phyloP scores from a whole-genome alignment of 2,888 invertebrate genomes.

The Coenonympha arcania region DNA sequence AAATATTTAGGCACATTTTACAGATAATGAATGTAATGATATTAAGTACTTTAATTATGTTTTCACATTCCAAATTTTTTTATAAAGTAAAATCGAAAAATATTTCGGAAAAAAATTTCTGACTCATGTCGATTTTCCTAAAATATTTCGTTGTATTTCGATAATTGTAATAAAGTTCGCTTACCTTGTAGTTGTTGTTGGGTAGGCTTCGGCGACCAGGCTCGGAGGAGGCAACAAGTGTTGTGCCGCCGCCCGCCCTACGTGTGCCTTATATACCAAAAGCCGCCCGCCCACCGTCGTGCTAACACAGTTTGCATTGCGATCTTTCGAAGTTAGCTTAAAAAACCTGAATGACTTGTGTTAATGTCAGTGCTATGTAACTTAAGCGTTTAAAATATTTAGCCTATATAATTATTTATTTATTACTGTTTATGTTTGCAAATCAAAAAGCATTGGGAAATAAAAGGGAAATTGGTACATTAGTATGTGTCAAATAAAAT shows the following conservation, averaged over 20 bases:
- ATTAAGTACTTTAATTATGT: no score
- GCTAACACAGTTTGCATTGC: conserved; percentile 64
- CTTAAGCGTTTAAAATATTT: no score
- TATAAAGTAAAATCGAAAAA: no score
- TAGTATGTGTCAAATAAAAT: background rate
- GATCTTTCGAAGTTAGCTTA: conserved; percentile 57
- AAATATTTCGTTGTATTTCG: background rate
- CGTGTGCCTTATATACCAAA: conserved; percentile 58
- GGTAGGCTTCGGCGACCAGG: conserved; percentile 36
- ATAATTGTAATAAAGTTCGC: conserved; percentile 30
- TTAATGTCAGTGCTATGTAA: no score
- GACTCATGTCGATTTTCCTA: background rate
- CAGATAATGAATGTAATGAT: no score
- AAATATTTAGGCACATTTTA: no score
- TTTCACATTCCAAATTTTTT: no score
- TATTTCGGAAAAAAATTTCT: background rate
- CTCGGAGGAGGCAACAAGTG: conserved; percentile 63
- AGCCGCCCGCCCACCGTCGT: conserved; percentile 57
- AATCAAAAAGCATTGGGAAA: background rate
- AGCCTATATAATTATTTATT: no score
- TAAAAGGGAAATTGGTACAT: conserved; percentile 3
- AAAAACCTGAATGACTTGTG: conserved; percentile 22
- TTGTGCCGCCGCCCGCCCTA: conserved; percentile 57
- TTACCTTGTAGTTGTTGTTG: conserved; percentile 53
- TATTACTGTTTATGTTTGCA: no score